Evolutionary conservation across 2,888 invertebrate species (phyloP), one percentile per base, ranked within the genome.

Genomic region (Cyrtodaria siliqua): DNA sequence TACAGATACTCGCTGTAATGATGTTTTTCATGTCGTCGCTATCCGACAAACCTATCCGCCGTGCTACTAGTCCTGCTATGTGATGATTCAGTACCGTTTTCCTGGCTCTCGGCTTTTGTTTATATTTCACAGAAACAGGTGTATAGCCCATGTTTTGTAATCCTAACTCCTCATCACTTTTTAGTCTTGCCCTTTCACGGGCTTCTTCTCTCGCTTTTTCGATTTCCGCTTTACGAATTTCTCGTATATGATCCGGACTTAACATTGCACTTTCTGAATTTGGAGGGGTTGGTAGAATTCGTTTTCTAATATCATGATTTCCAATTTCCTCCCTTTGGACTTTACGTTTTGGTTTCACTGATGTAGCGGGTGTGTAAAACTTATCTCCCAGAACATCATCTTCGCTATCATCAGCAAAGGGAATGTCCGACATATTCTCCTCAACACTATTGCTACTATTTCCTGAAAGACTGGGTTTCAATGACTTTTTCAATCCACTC

Each of bases 101-200:
- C 52, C 2, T 55, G 52, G 33, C 64, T 68, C 18, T 42, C 40
- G 49, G 59, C 44, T 53, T n/a, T n/a, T 74, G 61, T 42, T 77
- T 70, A 23, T 71, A 71, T 18, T 60, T 56, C 42, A 66, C 67
- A 38, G n/a, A n/a, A n/a, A n/a, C n/a, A n/a, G n/a, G n/a, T n/a
- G 67, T 72, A 60, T 57, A 52, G 33, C 73, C 82, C 6, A 79
- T 82, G 53, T 80, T 78, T 42, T 47, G 67, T 20, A 93, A 71
- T 1, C 96, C 96, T 26, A 96, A 92, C 88, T 96, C 96, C 80
- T 96, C 95, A 89, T 96, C 96, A 69, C 95, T 96, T 91, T 95
- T 95, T 26, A 96, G 92, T 55, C 95, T 94, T 9, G 96, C 95
- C 57, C 95, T 94, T 24, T 83, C 72, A 66, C 96, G 93, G 0